phyloP scores from a whole-genome alignment of 2,888 invertebrate genomes.

The Dryomyza anilis region DNA sequence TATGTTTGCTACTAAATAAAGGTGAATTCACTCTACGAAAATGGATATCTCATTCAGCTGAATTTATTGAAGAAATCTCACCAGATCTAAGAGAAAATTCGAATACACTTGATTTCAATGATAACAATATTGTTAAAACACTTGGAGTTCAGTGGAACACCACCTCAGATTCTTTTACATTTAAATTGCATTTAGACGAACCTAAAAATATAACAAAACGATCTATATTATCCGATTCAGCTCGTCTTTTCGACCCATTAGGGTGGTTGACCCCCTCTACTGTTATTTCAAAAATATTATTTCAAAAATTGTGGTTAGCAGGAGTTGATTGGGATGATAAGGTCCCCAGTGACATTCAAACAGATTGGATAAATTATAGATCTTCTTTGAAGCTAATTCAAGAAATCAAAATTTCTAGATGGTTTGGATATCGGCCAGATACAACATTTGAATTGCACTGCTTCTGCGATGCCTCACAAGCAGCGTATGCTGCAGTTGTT shows the following conservation, averaged over 20 bases:
- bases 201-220: neutral
- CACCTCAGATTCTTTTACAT: slow-evolving; percentile 16
- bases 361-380: slow-evolving; percentile 16
- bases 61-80: slow-evolving; percentile 10
- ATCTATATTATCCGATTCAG: neutral
- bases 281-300: slow-evolving; percentile 19
- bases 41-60: slow-evolving; percentile 20
- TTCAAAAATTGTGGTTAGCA: slow-evolving; percentile 24
- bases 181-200: slow-evolving; percentile 5
- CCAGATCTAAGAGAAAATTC: slow-evolving; percentile 12
- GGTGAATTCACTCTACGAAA: slow-evolving; percentile 22
- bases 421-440: neutral
- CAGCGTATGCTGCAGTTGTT: slow-evolving; percentile 21
- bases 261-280: slow-evolving; percentile 12
- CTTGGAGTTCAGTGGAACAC: slow-evolving; percentile 25
- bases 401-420: slow-evolving; percentile 19
- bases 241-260: slow-evolving; percentile 21
- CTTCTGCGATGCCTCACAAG: slow-evolving; percentile 28
- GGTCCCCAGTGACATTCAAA: neutral
- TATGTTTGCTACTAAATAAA: slow-evolving; percentile 16
- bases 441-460: slow-evolving; percentile 11
- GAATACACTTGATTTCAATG: slow-evolving; percentile 11
- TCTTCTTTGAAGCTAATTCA: neutral
- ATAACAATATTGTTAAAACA: slow-evolving; percentile 9
- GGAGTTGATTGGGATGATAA: slow-evolving; percentile 25